Conservation (phyloP, 92 coral and sea anemone genomes). For the Palythoa grandiflora region DNA sequence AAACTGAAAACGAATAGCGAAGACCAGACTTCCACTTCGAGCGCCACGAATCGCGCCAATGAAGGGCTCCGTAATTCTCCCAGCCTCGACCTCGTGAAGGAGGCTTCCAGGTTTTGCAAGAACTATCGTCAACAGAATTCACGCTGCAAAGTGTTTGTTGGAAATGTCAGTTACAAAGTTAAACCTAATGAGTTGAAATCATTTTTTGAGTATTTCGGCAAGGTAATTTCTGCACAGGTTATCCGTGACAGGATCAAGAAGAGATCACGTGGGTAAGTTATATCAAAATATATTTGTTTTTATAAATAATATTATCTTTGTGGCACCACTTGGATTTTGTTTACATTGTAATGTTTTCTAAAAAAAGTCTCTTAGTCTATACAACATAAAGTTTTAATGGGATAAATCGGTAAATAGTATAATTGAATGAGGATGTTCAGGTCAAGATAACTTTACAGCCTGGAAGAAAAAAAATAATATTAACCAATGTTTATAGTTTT, state of each 20-base stretch:
- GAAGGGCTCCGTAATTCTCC: neutral
- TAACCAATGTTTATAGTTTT: no score
- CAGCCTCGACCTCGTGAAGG: constrained; percentile 35
- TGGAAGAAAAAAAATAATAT: no score
- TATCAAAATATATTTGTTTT: no score
- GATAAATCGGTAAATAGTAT: no score
- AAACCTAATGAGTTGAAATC: constrained; percentile 71
- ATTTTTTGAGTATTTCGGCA: constrained; percentile 86
- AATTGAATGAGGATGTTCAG: no score
- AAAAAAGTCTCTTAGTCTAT: no score
- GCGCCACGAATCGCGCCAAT: neutral
- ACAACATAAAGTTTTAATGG: no score
- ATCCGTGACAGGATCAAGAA: constrained; percentile 81
- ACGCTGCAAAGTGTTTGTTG: constrained; percentile 93
- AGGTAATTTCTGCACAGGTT: constrained; percentile 85
- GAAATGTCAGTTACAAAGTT: constrained; percentile 88
- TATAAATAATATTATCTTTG: no score
- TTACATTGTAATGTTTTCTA: no score
- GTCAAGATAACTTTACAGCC: no score
- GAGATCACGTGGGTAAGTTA: constrained; percentile 92
- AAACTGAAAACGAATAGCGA: neutral
- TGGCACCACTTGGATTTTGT: no score
- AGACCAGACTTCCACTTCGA: neutral
- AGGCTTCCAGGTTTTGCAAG: constrained; percentile 65
- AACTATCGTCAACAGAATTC: constrained; percentile 64